Evolutionary conservation across 53 echinoderm and acorn worm genomes (phyloP), one percentile per base, ranked within the genome.

Genomic region (Henricia sp.): DNA sequence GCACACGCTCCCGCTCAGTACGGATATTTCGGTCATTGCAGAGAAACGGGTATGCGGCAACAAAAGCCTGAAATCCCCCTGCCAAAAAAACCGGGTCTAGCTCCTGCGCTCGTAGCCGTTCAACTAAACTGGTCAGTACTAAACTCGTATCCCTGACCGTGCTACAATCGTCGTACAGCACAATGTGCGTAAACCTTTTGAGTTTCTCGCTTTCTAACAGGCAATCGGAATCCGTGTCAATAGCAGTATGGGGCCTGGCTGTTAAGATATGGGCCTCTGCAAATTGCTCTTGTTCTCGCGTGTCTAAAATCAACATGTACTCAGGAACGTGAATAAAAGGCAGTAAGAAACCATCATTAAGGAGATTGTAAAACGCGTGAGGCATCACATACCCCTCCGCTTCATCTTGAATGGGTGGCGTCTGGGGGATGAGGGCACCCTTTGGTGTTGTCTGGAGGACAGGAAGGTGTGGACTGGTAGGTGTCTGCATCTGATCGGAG

Each of bases 211-310:
- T 43, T 2, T 87, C 74, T 16, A 93, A 35, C 26, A 78, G 85
- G 50, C 91, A 93, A 30, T 95, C 92, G 12, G 40, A 78, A 37
- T 95, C 91, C n/a, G 85, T 93, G 62, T 96, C 93, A 36, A 93
- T 86, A 12, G 89, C 91, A 25, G 87, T 87, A 71, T 89, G 84
- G 64, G 77, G 89, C 37, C 91, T 82, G 25, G 93, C 96, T 6
- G 96, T 96, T 13, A 89, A 64, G 50, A 93, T 65, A 40, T 91
- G 96, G 17, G 57, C 38, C 9, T 68, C 58, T 8, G 34, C 32
- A 40, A 62, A 91, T 1, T 56, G 60, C 0, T 37, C 48, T 26
- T 70, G 56, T 24, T 89, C 91, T 41, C 96, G 68, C 9, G 62
- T 70, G 66, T 96, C 96, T 63, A 96, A 20, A 37, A 96, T 74